phyloP scores from a whole-genome alignment of 2,113 vertebrate genomes.

The Neolamprologus longior region DNA sequence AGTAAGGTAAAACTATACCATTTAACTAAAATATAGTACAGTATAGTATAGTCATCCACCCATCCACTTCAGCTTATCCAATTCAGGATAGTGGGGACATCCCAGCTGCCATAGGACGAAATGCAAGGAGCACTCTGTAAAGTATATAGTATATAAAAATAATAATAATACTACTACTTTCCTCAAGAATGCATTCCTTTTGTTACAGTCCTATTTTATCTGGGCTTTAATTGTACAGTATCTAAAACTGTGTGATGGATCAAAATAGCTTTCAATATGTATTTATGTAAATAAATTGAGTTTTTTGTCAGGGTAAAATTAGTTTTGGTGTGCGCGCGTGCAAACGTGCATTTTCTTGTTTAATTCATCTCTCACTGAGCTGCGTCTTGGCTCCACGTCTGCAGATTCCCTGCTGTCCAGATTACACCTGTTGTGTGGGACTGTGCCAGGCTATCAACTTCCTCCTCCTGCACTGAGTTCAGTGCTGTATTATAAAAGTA shows the following conservation, averaged over 20 bases:
- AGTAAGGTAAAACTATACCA: neutral
- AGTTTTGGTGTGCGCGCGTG: neutral
- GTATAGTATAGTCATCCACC: neutral
- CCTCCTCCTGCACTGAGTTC: neutral
- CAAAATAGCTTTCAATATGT: neutral
- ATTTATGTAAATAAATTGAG: neutral
- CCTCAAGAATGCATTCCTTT: neutral
- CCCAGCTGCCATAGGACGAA: neutral
- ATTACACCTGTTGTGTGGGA: conserved; percentile 23
- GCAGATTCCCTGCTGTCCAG: conserved; percentile 12
- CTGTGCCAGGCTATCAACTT: conserved; percentile 25
- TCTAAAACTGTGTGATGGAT: neutral
- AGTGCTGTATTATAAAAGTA: neutral
- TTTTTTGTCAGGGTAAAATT: neutral
- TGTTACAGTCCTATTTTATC: neutral
- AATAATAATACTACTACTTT: rapidly evolving
- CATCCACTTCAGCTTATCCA: neutral
- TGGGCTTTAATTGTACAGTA: neutral
- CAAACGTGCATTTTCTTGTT: neutral
- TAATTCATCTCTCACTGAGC: conserved; percentile 22
- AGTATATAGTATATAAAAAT: neutral
- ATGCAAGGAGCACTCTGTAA: neutral
- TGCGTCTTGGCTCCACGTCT: neutral
- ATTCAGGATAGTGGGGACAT: neutral
- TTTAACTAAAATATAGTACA: neutral